Conservation (phyloP, 1,140 invertebrate species). For the Lycorma delicatula region DNA sequence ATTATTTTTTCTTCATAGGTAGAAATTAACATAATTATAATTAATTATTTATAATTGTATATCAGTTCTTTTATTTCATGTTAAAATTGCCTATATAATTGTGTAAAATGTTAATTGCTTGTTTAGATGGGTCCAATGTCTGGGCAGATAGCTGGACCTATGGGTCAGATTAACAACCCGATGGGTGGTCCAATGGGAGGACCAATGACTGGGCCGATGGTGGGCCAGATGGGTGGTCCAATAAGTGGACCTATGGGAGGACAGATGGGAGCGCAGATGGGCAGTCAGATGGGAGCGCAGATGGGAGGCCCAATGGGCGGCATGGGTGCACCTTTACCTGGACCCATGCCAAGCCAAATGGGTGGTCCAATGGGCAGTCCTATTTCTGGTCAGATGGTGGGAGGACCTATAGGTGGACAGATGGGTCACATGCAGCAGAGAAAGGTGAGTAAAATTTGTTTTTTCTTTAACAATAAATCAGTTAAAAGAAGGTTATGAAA, state of each 20-base stretch:
- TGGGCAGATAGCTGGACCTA: slow-evolving; percentile 18
- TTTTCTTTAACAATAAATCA: slow-evolving; percentile 24
- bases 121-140: slow-evolving; percentile 45
- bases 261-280: slow-evolving; percentile 21
- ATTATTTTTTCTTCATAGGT: too few relatives aligned
- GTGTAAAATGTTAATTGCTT: not conserved
- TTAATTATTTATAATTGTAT: too few relatives aligned
- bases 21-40: too few relatives aligned
- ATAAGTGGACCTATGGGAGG: slow-evolving; percentile 34
- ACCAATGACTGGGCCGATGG: slow-evolving; percentile 25
- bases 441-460: slow-evolving; percentile 20
- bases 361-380: slow-evolving; percentile 36
- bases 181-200: slow-evolving; percentile 33
- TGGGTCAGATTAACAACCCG: slow-evolving; percentile 26
- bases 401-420: slow-evolving; percentile 36
- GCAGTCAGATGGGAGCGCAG: slow-evolving; percentile 32
- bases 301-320: slow-evolving; percentile 38
- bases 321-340: slow-evolving; percentile 29
- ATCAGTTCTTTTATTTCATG: too few relatives aligned
- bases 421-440: slow-evolving; percentile 34
- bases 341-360: slow-evolving; percentile 27
- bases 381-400: slow-evolving; percentile 28
- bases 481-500: slow-evolving; percentile 42
- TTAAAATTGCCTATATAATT: too few relatives aligned
- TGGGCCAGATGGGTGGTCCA: slow-evolving; percentile 22